Conservation (phyloP, 2,888 invertebrate genomes). For the Bellardia bayeri region DNA sequence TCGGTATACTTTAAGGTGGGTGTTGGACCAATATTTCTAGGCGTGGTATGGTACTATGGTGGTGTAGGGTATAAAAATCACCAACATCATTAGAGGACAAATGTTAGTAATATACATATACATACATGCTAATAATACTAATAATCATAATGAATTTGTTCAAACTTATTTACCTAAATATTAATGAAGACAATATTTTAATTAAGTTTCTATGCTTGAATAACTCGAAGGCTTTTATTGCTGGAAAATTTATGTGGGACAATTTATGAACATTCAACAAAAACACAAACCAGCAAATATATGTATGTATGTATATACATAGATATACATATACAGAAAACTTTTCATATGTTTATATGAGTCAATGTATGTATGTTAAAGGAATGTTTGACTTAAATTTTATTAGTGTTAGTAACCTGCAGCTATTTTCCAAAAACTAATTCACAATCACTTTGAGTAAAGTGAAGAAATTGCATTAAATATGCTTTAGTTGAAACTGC, state of each 20-base stretch:
- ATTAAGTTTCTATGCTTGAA: slow-evolving; percentile 23
- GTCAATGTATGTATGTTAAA: not conserved
- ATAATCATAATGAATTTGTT: not conserved
- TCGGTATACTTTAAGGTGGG: no score
- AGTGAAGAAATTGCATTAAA: slow-evolving; percentile 22
- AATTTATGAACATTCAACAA: not conserved
- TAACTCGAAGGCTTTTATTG: not conserved
- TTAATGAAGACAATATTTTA: slow-evolving; percentile 14
- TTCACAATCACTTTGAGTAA: slow-evolving; percentile 1
- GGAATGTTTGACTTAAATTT: slow-evolving; percentile 27
- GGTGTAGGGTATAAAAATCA: not conserved
- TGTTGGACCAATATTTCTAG: no score
- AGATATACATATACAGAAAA: no score
- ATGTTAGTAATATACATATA: no score
- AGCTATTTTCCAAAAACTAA: slow-evolving; percentile 17
- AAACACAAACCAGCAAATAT: not conserved
- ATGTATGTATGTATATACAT: not conserved
- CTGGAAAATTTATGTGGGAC: slow-evolving; percentile 14
- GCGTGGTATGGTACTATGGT: no score
- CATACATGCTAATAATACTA: not conserved
- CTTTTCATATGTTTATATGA: not conserved
- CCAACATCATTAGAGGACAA: no score
- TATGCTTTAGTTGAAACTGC: not conserved
- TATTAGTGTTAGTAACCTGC: slow-evolving; percentile 37
- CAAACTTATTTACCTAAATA: not conserved